phyloP scores from a whole-genome alignment of 2,888 invertebrate genomes.

The Trypoxylon attenuatum region DNA sequence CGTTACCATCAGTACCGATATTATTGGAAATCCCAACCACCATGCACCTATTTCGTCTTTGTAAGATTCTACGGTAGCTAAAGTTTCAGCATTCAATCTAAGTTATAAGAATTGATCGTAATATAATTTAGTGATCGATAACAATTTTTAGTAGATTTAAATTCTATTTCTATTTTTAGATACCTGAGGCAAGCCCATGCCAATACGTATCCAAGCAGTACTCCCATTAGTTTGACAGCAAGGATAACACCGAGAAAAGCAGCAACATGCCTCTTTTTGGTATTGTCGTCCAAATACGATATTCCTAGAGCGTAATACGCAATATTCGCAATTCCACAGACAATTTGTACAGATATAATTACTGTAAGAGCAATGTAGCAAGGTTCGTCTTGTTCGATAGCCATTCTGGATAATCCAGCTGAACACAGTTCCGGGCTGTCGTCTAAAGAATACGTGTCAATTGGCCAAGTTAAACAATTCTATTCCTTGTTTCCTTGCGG shows the following conservation, averaged over 20 bases:
- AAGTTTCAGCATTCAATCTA: slow-evolving; percentile 63
- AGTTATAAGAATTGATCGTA: background rate
- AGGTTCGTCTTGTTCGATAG: slow-evolving; percentile 49
- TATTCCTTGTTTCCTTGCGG: background rate
- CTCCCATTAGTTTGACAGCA: slow-evolving; percentile 62
- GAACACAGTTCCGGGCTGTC: slow-evolving; percentile 61
- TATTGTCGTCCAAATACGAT: slow-evolving; percentile 80
- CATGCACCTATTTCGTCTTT: slow-evolving; percentile 70
- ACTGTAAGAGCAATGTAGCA: slow-evolving; percentile 73
- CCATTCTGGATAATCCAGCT: slow-evolving; percentile 44
- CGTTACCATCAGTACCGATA: slow-evolving; percentile 74
- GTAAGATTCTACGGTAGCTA: slow-evolving; percentile 59
- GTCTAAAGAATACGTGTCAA: slow-evolving; percentile 42
- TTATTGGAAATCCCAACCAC: slow-evolving; percentile 77
- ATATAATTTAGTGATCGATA: background rate
- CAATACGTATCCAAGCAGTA: slow-evolving; percentile 62
- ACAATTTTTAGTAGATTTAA: background rate
- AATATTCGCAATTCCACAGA: slow-evolving; percentile 74
- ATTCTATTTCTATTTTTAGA: background rate
- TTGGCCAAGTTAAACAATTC: background rate
- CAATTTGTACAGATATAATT: slow-evolving; percentile 75
- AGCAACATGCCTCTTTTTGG: slow-evolving; percentile 75
- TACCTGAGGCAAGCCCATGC: slow-evolving; percentile 68
- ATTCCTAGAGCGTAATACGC: slow-evolving; percentile 78
- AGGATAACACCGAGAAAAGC: slow-evolving; percentile 65